These are phyloP conservation scores for Euplexia lucipara DNA, from an alignment of 2,888 invertebrate species.

Conservation along the genomic window DNA sequence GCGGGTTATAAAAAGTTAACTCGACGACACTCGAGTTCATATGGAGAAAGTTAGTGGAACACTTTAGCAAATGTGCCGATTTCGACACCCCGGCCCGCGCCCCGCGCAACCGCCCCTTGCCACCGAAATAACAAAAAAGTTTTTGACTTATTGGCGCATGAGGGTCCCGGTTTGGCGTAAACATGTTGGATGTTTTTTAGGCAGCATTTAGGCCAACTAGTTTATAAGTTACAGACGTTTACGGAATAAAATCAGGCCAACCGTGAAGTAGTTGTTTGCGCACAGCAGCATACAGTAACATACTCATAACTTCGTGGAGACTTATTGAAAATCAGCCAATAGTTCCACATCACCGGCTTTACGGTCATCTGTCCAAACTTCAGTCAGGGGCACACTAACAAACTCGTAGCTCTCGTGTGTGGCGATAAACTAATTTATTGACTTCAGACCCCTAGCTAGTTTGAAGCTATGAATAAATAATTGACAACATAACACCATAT, in stretches of 20 bases:
- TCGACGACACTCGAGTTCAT: conserved; percentile 79
- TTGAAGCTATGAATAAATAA: neutral
- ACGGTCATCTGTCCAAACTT: conserved; percentile 45
- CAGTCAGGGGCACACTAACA: conserved; percentile 28
- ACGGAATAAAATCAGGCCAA: conserved; percentile 72
- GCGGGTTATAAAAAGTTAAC: conserved; percentile 80
- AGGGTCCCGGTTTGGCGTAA: conserved; percentile 74
- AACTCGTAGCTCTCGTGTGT: conserved; percentile 7
- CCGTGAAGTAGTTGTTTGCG: conserved; percentile 67
- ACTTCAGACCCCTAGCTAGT: neutral
- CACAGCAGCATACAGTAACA: conserved; percentile 53
- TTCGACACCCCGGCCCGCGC: conserved; percentile 73
- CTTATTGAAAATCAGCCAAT: conserved; percentile 63
- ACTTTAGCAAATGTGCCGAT: conserved; percentile 85
- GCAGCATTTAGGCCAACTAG: conserved; percentile 77
- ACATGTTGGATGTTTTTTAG: conserved; percentile 85
- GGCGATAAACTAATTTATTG: conserved; percentile 6
- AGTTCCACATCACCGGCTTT: conserved; percentile 50
- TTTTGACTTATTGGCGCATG: conserved; percentile 73
- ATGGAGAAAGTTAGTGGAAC: conserved; percentile 83
- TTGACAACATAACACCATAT: too few species aligned
- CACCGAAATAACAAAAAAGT: conserved; percentile 83
- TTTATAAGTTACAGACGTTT: conserved; percentile 77
- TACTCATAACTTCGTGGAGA: conserved; percentile 57
- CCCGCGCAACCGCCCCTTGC: conserved; percentile 67